Conservation (phyloP, 2,113 vertebrate genomes). For the Chunga burmeisteri region DNA sequence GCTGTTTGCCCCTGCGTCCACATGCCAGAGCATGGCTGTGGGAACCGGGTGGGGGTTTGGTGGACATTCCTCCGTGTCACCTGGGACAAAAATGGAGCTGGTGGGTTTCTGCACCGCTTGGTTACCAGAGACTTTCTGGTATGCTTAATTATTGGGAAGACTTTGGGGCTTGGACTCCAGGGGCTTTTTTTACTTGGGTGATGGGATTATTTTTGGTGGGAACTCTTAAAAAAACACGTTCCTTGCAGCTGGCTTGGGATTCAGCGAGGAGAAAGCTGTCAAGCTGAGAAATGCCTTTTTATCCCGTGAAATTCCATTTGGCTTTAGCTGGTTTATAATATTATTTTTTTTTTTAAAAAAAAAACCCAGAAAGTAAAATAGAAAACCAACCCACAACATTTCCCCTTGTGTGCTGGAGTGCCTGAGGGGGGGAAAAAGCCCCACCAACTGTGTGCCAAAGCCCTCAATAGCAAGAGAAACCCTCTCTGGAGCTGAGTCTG, state of each 20-base stretch:
- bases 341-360: background rate
- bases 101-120: background rate
- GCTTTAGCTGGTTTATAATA: background rate
- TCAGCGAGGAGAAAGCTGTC: background rate
- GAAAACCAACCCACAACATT: background rate
- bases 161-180: background rate
- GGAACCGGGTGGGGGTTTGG: background rate
- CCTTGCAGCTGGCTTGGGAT: background rate
- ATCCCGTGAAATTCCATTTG: background rate
- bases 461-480: background rate
- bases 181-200: background rate
- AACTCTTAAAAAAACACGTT: background rate
- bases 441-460: background rate
- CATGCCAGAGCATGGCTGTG: background rate
- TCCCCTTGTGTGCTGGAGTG: background rate
- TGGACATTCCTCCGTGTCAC: background rate
- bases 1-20: background rate
- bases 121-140: background rate
- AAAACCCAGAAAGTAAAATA: background rate
- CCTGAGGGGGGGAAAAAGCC: background rate
- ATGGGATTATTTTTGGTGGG: background rate
- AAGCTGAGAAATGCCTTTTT: constrained; percentile 18
- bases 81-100: background rate
- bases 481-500: background rate
- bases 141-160: background rate